Conservation (phyloP, 2,797 vertebrate species). For the Thamnophis elegans region DNA sequence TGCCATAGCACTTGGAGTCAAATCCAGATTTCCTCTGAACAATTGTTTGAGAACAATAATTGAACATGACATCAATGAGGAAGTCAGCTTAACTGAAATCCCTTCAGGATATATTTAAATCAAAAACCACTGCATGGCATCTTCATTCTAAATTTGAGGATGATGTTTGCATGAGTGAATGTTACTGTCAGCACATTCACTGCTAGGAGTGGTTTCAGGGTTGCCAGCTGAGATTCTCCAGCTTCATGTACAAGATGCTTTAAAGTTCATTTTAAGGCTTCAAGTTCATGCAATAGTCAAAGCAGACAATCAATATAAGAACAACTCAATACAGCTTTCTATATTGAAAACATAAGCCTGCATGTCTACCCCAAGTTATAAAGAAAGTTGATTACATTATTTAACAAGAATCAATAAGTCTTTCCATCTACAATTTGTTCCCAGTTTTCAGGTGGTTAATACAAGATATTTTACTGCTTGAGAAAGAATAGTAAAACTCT, state of each 20-base stretch:
- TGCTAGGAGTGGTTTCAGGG: conserved; percentile 1
- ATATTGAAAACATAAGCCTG: not conserved
- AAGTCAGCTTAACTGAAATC: conserved; percentile 29
- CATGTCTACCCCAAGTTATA: not conserved
- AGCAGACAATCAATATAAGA: not conserved
- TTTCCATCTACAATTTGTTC: not conserved
- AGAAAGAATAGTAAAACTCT: not conserved
- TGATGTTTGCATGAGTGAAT: conserved; percentile 17
- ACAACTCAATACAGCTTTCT: not conserved
- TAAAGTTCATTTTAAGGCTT: conserved; percentile 10
- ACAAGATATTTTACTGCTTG: not conserved
- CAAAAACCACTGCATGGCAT: conserved; percentile 36
- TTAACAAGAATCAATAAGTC: not conserved
- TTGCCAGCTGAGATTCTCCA: not conserved
- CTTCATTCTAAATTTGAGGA: conserved; percentile 11
- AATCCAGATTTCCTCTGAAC: conserved; percentile 36
- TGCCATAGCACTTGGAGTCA: conserved; percentile 23
- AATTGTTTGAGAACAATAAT: conserved; percentile 46
- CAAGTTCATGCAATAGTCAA: not conserved
- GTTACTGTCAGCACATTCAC: not conserved
- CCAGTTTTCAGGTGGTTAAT: not conserved
- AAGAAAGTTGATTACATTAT: not conserved
- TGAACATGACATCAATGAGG: conserved; percentile 35
- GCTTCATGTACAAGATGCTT: not conserved
- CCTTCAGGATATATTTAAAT: conserved; percentile 45